These are phyloP conservation scores for Neogobius melanostomus DNA, from an alignment of 2,113 vertebrate species.

Conservation along the genomic window DNA sequence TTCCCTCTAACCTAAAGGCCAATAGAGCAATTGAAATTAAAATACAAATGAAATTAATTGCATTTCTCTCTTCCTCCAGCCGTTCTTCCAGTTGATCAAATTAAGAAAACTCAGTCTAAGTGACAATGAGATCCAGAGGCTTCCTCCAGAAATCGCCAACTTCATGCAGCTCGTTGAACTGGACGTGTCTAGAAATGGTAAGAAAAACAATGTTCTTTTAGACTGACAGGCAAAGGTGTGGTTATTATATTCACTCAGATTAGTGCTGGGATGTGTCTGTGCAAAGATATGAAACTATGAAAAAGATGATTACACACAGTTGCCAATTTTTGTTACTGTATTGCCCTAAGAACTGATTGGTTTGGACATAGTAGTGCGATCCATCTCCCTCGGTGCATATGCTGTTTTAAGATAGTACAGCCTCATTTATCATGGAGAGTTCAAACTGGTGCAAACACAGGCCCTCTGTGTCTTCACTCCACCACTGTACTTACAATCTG, in stretches of 20 bases:
- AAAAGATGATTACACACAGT: conserved; percentile 21
- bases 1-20: not conserved
- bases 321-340: not conserved
- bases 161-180: conserved; percentile 97
- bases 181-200: conserved; percentile 96
- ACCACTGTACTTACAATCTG: not conserved
- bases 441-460: conserved; percentile 16
- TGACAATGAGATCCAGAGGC: conserved; percentile 96
- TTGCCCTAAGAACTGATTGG: conserved; percentile 11
- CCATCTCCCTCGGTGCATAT: conserved; percentile 7
- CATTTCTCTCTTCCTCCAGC: conserved; percentile 79
- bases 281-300: conserved; percentile 15
- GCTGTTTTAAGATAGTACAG: conserved; percentile 8
- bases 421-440: conserved; percentile 7
- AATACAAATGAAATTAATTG: not conserved
- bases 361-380: conserved; percentile 13
- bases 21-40: conserved; percentile 1
- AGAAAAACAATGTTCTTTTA: conserved; percentile 19
- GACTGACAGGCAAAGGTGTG: conserved; percentile 6
- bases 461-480: not conserved
- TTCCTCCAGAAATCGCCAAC: conserved; percentile 95
- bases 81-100: conserved; percentile 94
- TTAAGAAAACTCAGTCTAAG: conserved; percentile 95
- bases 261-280: conserved; percentile 19
- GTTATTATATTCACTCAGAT: conserved; percentile 20